Base-by-base conservation (phyloP, 2,888 invertebrate genomes). In the Drosophila cracens region DNA sequence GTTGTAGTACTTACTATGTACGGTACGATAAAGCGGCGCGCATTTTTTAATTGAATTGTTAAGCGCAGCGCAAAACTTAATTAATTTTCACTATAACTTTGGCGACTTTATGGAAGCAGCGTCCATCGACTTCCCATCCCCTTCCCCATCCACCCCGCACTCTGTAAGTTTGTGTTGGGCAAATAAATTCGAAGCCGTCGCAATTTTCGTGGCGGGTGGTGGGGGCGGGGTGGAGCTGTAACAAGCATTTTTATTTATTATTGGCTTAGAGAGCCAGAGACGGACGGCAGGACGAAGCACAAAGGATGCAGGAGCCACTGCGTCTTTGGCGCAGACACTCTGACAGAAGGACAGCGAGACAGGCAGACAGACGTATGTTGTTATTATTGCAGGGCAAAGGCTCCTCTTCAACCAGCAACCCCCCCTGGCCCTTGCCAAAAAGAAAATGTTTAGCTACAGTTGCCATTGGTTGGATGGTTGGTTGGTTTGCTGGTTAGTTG, bases 171-270 rank as follows among this genome's bases (percentile, higher is more conserved):
- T 72, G 56, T 62, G 56, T 68, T 75, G 71, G 56, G 60, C 57
- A 86, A 86, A 88, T 85, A 86, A 86, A 88, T 86, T 86, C 76
- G 79, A 72, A 68, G 81, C 66, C 76, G 63, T 74, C 63, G 81
- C 89, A 77, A 79, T 80, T 82, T 76, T 76, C 65, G 54, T 34
- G 21, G 49, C 61, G 18, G 40, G 16, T 21, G 13, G 56, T 51
- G 33, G 27, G 36, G 81, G 36, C n/a, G 21, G 16, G 48, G 57
- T 40, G 34, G 75, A 74, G 72, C 58, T 66, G 69, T 86, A 83
- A 82, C 79, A 76, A 86, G 87, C 88, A 89, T 87, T 87, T 87
- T 90, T 89, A 89, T 89, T 90, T 89, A 90, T 89, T 90, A 89
- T 89, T 87, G 84, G 89, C 89, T 89, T 90, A 87, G 79, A 89